Evolutionary conservation across 2,797 vertebrate species (phyloP), one percentile per base, ranked within the genome.

Genomic region (Myripristis jacobus): DNA sequence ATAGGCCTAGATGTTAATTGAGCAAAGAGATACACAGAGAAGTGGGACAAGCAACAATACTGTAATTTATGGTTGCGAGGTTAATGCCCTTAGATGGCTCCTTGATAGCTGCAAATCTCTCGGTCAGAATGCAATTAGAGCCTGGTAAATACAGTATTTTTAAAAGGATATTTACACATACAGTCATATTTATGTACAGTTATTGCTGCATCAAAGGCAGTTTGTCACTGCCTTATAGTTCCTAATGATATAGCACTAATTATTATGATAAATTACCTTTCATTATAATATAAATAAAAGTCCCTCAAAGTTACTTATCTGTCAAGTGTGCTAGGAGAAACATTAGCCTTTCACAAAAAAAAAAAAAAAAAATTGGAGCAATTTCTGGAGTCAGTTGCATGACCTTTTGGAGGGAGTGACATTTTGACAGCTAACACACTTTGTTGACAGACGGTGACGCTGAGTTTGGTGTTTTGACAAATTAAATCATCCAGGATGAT

Each of bases 21-120:
- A 89, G 75, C 66, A 67, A 67, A 79, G 51, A 70, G 76, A 69
- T 87, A 83, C 80, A 79, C 88, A 87, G 12, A 34, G 59, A 75
- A 74, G 70, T 70, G 59, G 63, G 55, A 81, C 34, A 60, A 65
- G 74, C 78, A 76, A 83, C 19, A 69, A 55, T 74, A 63, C 66
- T 80, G 71, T 81, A 55, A 55, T 73, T 81, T 65, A 58, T 80
- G 70, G 50, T 21, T 82, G 70, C 79, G 62, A 79, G 66, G 66
- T 77, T 85, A 91, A 91, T 91, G 92, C 92, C 90, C 91, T 88
- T 80, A 57, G 66, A 75, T 61, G 66, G 65, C 72, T 87, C 59
- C 66, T 68, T 73, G 50, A 81, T 63, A 83, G 75, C 80, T 77
- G 78, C 83, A 86, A 70, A 77, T 68, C 48, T 79, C 58, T 38